Evolutionary conservation across 2,797 vertebrate genomes (phyloP), one percentile per base, ranked within the genome.

Genomic region (Pseudotriccus pelzelni): DNA sequence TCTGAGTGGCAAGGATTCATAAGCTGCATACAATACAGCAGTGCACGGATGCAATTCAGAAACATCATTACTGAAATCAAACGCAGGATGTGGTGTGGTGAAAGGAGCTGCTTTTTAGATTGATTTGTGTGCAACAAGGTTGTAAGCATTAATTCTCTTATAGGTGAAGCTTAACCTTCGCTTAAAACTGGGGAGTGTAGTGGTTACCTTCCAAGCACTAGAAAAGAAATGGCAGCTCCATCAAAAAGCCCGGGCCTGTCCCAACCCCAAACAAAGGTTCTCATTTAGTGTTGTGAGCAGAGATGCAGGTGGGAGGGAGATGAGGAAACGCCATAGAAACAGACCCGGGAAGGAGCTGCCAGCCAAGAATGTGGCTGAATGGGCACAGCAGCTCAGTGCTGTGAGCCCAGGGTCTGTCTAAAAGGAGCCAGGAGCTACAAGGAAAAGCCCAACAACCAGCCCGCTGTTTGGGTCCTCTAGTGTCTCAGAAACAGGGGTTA

Each of bases 351-450:
- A 94, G 87, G 83, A 93, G 59, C 53, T 0, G 14, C 21, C 37
- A 75, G 87, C 85, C 86, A 88, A 87, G 50, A 91, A 90, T 19
- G 50, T 59, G 70, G 39, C 87, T 93, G 85, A 94, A 94, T 93
- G 59, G 43, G 76, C 43, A 19, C 0, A 0, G 32, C 46, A 75
- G 37, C 49, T 34, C n/a, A 52, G 52, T 0, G 0, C 46, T 72
- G 64, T 0, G 36, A 59, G 32, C 14, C 32, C 19, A 7, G 64
- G 69, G 28, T 34, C 24, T 39, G 52, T 16, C 50, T 66, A 9
- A 91, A 67, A 53, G 21, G 39, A 78, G 10, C 47, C 2, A 8
- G 59, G 63, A 85, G 20, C 62, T 90, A 50, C 17, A 41, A 93
- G 89, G 25, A 67, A 67, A 76, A 89, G 9, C 32, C 30, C 63